Percentiles rank a stretch among this genome's conserved stretches.
phyloP scores from a whole-genome alignment of 2,888 invertebrate species.

The Hofmannophila pseudospretella region DNA sequence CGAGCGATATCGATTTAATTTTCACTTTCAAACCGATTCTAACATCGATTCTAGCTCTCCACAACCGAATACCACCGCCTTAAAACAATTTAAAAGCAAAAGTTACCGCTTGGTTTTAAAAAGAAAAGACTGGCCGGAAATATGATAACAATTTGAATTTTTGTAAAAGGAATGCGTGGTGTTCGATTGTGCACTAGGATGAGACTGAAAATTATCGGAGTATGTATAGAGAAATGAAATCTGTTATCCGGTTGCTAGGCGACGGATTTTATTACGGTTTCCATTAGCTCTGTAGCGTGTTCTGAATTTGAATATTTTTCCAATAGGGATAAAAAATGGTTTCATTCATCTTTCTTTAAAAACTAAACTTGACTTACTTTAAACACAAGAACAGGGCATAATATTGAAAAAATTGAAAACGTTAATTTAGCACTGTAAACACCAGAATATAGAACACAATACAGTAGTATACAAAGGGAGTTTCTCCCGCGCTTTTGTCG shows the following conservation, averaged over 20 bases:
- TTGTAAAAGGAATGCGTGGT: conserved; percentile 34
- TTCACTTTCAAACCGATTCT: conserved; percentile 24
- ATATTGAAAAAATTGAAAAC: no score
- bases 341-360: no score
- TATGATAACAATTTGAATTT: conserved; percentile 3
- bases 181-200: conserved; percentile 19
- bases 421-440: no score
- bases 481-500: no score
- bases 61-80: neutral
- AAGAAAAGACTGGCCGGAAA: neutral
- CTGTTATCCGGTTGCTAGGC: conserved; percentile 59
- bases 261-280: conserved; percentile 21
- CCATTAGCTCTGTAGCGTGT: conserved; percentile 7
- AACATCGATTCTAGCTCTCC: conserved; percentile 2
- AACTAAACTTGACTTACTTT: no score
- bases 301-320: conserved; percentile 5
- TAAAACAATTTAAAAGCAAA: no score
- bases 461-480: no score
- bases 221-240: conserved; percentile 23
- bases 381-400: no score
- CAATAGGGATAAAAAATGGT: conserved; percentile 1
- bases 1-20: conserved; percentile 24
- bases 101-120: neutral
- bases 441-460: no score
- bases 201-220: conserved; percentile 27